Conservation (phyloP, 2,797 vertebrate species). For the Scomberomorus guttatus region DNA sequence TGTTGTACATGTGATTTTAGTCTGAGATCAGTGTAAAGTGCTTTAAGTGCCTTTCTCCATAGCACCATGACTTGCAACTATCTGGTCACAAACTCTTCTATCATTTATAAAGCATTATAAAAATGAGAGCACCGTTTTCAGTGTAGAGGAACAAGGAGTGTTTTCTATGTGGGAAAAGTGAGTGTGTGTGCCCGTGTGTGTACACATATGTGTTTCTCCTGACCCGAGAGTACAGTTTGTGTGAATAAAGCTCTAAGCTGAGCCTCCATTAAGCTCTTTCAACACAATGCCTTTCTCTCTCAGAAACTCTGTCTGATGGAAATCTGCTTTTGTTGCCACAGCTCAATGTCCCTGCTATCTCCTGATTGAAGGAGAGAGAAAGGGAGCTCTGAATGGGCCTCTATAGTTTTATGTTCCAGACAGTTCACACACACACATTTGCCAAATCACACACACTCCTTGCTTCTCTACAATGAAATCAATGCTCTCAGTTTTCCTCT, state of each 20-base stretch:
- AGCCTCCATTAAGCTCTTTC: slow-evolving; percentile 82
- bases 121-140: slow-evolving; percentile 51
- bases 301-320: slow-evolving; percentile 80
- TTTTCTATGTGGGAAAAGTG: slow-evolving; percentile 52
- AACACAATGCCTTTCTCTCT: slow-evolving; percentile 78
- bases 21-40: slow-evolving; percentile 29
- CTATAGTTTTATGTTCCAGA: slow-evolving; percentile 81
- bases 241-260: slow-evolving; percentile 77
- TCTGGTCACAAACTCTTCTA: slow-evolving; percentile 54
- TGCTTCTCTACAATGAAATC: slow-evolving; percentile 77
- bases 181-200: slow-evolving; percentile 17
- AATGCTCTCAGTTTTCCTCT: slow-evolving; percentile 75
- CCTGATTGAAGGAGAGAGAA: slow-evolving; percentile 79
- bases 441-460: slow-evolving; percentile 63
- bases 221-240: slow-evolving; percentile 73
- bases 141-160: slow-evolving; percentile 40
- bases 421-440: slow-evolving; percentile 64
- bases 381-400: slow-evolving; percentile 77
- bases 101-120: slow-evolving; percentile 51
- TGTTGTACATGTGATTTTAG: slow-evolving; percentile 7
- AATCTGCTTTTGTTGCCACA: slow-evolving; percentile 85
- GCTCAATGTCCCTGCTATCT: slow-evolving; percentile 80
- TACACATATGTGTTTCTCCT: slow-evolving; percentile 53
- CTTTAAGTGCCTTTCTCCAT: slow-evolving; percentile 53
- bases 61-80: slow-evolving; percentile 39